Conservation (phyloP, 2,797 vertebrate genomes). For the Microctenopoma steveboyesi region DNA sequence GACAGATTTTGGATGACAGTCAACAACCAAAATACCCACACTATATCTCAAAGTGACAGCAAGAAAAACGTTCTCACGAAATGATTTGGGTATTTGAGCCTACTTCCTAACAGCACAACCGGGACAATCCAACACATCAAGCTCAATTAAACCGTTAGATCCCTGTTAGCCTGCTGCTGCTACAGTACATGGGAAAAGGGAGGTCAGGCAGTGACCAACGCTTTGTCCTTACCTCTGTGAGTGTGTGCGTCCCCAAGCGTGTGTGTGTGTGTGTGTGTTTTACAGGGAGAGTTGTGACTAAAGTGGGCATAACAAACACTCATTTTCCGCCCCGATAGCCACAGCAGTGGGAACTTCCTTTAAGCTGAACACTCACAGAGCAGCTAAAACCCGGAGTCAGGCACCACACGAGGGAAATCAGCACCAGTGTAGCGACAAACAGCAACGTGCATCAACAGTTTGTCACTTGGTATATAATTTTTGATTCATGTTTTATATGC, state of each 20-base stretch:
- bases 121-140: slow-evolving; percentile 42
- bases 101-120: slow-evolving; percentile 43
- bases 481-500: slow-evolving; percentile 10
- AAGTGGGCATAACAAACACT: slow-evolving; percentile 78
- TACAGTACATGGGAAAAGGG: slow-evolving; percentile 64
- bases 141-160: slow-evolving; percentile 65
- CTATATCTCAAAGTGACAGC: slow-evolving; percentile 3
- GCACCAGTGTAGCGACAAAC: slow-evolving; percentile 25
- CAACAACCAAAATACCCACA: slow-evolving; percentile 1
- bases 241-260: slow-evolving; percentile 14
- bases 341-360: slow-evolving; percentile 85
- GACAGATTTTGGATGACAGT: slow-evolving; percentile 1
- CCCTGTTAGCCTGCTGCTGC: slow-evolving; percentile 31
- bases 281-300: slow-evolving; percentile 52
- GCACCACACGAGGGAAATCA: slow-evolving; percentile 13
- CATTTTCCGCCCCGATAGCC: slow-evolving; percentile 84
- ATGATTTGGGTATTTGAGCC: slow-evolving; percentile 29
- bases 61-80: slow-evolving; percentile 57
- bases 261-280: slow-evolving; percentile 3
- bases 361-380: slow-evolving; percentile 71
- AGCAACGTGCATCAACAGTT: slow-evolving; percentile 8
- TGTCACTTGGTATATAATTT: slow-evolving; percentile 8
- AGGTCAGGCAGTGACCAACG: slow-evolving; percentile 54
- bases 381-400: slow-evolving; percentile 35
- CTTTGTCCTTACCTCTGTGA: slow-evolving; percentile 21